These are phyloP conservation scores for Siphlonurus alternatus DNA, from an alignment of 2,888 invertebrate species.

Conservation along the genomic window DNA sequence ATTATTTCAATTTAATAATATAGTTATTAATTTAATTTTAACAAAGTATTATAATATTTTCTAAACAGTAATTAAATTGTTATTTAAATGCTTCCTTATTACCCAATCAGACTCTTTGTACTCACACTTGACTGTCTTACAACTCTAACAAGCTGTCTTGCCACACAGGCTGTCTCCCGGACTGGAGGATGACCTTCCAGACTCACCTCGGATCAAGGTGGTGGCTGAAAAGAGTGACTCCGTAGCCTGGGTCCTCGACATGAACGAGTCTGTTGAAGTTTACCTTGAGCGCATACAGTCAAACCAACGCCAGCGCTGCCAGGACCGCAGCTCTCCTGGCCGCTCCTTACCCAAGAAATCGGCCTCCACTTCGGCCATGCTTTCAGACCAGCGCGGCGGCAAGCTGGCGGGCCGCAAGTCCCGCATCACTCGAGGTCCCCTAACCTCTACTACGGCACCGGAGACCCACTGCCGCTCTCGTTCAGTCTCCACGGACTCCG, in stretches of 20 bases:
- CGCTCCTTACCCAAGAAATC: neutral
- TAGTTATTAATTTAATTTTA: too few species aligned
- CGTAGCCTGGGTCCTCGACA: slow-evolving; percentile 71
- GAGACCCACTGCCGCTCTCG: slow-evolving; percentile 2
- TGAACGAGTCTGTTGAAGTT: slow-evolving; percentile 39
- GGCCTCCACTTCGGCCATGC: slow-evolving; percentile 7
- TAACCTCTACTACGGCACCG: slow-evolving; percentile 3
- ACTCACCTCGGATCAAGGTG: slow-evolving; percentile 37
- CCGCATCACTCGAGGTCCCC: neutral
- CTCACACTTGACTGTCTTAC: too few species aligned
- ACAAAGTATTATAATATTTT: too few species aligned
- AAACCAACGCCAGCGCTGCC: neutral
- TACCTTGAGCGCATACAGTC: neutral
- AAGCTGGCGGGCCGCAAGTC: slow-evolving; percentile 5
- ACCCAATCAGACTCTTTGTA: too few species aligned
- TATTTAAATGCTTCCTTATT: too few species aligned
- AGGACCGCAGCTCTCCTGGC: neutral
- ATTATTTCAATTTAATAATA: too few species aligned
- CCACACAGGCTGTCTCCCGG: neutral
- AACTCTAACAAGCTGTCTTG: too few species aligned
- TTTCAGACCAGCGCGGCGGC: slow-evolving; percentile 8
- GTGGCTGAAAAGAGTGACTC: slow-evolving; percentile 75
- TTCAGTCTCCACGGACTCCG: slow-evolving; percentile 10
- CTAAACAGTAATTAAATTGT: too few species aligned
- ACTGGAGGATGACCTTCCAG: neutral